phyloP scores from a whole-genome alignment of 2,888 invertebrate genomes.

The Sphinx pinastri region DNA sequence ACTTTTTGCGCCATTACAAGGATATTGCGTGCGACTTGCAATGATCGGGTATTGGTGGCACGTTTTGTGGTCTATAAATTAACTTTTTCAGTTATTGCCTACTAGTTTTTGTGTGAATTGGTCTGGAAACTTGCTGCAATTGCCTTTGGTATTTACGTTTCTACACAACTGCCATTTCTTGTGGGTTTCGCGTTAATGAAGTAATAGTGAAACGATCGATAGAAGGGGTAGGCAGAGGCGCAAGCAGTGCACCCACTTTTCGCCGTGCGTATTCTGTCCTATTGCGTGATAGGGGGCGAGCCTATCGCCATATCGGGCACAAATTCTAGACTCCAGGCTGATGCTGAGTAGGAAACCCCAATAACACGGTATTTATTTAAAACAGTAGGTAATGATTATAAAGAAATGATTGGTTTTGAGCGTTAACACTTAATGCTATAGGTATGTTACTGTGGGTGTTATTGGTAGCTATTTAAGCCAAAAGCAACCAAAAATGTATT shows the following conservation, averaged over 20 bases:
- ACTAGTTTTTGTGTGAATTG: not conserved
- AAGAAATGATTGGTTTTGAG: too few species aligned
- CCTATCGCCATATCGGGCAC: too few species aligned
- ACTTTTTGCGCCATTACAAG: conserved; percentile 6
- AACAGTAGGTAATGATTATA: too few species aligned
- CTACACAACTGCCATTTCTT: not conserved
- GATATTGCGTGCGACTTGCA: not conserved
- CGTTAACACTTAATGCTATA: too few species aligned
- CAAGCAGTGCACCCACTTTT: too few species aligned
- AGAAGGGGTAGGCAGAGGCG: too few species aligned
- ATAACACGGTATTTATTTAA: too few species aligned
- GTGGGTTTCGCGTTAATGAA: not conserved
- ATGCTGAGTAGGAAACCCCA: too few species aligned
- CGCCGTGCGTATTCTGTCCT: too few species aligned
- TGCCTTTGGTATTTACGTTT: conserved; percentile 7
- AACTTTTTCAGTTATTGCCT: not conserved
- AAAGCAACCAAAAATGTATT: too few species aligned
- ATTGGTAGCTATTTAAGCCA: not conserved
- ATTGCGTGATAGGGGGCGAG: too few species aligned
- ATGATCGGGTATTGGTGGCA: not conserved
- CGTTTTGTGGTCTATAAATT: conserved; percentile 3
- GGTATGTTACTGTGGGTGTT: not conserved
- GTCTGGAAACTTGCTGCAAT: not conserved
- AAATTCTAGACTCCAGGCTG: too few species aligned
- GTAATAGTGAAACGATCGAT: not conserved